Conservation (phyloP, 2,797 vertebrate species). For the Leptoclinus maculatus region DNA sequence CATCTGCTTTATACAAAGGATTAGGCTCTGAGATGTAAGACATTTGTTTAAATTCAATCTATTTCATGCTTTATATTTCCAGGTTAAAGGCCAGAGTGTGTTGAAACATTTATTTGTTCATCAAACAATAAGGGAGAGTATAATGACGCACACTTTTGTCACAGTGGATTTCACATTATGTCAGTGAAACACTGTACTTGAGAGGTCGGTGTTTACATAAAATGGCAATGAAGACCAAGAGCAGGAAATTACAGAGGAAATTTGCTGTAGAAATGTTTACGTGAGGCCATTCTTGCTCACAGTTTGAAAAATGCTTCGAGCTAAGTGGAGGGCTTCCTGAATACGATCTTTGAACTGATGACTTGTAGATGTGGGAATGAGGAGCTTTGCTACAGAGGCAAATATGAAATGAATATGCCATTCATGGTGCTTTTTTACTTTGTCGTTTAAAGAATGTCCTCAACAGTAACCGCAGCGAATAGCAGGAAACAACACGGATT, state of each 20-base stretch:
- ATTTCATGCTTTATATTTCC: neutral
- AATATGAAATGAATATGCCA: conserved; percentile 39
- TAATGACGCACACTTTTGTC: conserved; percentile 6
- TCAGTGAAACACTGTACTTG: conserved; percentile 1
- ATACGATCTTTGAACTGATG: conserved; percentile 33
- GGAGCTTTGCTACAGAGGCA: neutral
- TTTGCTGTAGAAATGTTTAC: conserved; percentile 57
- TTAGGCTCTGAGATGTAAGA: neutral
- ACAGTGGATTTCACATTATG: conserved; percentile 4
- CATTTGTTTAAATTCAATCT: conserved; percentile 15
- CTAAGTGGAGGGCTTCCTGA: conserved; percentile 49
- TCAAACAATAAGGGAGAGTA: neutral
- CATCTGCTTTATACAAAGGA: conserved; percentile 11
- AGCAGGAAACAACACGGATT: conserved; percentile 26
- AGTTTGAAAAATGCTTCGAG: conserved; percentile 15
- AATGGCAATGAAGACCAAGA: conserved; percentile 1
- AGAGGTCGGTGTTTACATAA: conserved; percentile 38
- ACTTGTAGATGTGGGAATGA: neutral
- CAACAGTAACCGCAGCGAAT: neutral
- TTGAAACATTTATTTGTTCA: conserved; percentile 18
- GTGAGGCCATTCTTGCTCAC: conserved; percentile 19
- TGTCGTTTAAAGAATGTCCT: conserved; percentile 15
- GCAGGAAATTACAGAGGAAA: conserved; percentile 64
- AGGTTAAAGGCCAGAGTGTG: conserved; percentile 7
- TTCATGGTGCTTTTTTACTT: conserved; percentile 9